Evolutionary conservation across 2,888 invertebrate genomes (phyloP).

Genomic region (Cataglyphis cursor): DNA sequence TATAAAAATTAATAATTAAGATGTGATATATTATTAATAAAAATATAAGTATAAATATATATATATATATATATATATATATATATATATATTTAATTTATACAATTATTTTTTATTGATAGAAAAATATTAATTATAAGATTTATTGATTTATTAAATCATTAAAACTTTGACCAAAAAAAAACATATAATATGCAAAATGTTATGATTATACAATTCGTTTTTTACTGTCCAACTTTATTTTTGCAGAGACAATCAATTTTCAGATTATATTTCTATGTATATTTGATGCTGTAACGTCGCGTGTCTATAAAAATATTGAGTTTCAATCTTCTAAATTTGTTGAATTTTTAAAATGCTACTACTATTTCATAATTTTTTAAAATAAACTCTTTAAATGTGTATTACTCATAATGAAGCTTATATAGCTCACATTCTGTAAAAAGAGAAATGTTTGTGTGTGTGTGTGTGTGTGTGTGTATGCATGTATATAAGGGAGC

Average conservation of each 20-base stretch:
- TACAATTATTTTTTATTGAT: background rate
- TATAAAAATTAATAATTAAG: background rate
- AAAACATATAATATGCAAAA: background rate
- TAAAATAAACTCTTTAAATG: constrained; percentile 21
- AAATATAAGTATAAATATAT: background rate
- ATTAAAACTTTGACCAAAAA: background rate
- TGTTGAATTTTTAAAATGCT: background rate
- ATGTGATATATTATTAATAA: background rate
- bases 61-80: background rate
- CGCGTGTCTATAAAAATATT: background rate
- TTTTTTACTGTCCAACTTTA: background rate
- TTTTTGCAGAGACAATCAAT: background rate
- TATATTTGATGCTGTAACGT: background rate
- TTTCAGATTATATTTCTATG: background rate
- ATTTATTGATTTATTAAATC: background rate
- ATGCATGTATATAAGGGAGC: background rate
- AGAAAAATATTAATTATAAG: background rate
- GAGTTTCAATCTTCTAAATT: background rate
- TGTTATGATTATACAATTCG: background rate
- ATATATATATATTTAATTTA: background rate
- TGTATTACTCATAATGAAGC: constrained; percentile 31
- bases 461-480: too few species aligned
- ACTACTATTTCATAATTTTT: background rate
- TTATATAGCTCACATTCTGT: constrained; percentile 8
- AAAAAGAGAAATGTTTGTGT: background rate